Conservation (phyloP, 2,113 vertebrate species). For the Pteropus alecto region DNA sequence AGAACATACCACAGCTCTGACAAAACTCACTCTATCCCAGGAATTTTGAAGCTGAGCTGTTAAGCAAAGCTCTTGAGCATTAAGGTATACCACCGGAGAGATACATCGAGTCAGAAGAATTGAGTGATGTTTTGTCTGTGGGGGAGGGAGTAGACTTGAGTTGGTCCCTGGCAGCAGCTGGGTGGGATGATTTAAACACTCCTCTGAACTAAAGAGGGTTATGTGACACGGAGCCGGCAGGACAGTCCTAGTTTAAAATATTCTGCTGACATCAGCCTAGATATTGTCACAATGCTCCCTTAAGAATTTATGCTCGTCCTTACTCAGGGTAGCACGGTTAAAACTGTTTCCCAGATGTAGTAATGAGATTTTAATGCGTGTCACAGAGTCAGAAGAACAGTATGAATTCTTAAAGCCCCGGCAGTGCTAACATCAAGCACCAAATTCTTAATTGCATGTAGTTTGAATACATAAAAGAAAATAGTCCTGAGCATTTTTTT, state of each 20-base stretch:
- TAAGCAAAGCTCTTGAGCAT: not conserved
- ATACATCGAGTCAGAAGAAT: not conserved
- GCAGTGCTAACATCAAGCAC: not conserved
- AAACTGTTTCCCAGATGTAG: not conserved
- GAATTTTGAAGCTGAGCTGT: not conserved
- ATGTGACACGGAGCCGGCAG: not conserved
- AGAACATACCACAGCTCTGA: accelerated
- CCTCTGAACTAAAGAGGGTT: not conserved
- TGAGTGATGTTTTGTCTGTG: not conserved
- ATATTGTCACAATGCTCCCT: not conserved
- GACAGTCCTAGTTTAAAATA: not conserved
- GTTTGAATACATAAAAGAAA: not conserved
- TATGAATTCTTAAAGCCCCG: not conserved
- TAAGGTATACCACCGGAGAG: not conserved
- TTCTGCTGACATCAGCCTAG: not conserved
- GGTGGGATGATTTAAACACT: no score
- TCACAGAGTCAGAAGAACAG: not conserved
- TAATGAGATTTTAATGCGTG: not conserved
- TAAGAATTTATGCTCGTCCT: not conserved
- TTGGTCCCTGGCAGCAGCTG: not conserved
- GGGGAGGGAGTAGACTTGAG: not conserved
- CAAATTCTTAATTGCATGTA: not conserved
- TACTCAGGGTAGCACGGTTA: not conserved
- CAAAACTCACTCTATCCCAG: not conserved
- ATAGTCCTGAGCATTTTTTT: not conserved